Evolutionary conservation across 1,140 invertebrate species (phyloP), one percentile per base, ranked within the genome.

Genomic region (Drosophila neocordata): DNA sequence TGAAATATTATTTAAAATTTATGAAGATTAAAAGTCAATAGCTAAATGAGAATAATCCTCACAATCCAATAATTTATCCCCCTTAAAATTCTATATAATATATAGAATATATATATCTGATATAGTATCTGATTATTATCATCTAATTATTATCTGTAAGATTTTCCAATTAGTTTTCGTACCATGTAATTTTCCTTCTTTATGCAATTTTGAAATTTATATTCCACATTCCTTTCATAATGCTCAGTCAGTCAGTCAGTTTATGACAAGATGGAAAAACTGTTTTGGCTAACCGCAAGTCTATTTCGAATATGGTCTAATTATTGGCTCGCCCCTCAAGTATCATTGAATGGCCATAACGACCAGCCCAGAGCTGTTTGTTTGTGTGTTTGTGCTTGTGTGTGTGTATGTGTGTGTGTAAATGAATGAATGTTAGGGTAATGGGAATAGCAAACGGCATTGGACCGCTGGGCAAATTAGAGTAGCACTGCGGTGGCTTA

Each of bases 271-370:
- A 31, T 1, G 15, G 15, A 15, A 18, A 15, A 44, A 44, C 8
- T 15, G 7, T 20, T 48, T 31, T 41, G 74, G 63, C 44, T 56
- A 79, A 73, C 83, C 83, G 27, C 83, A 87, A 83, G 83, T 79
- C 72, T 66, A 61, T 76, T 73, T 76, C 18, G 44, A 76, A 88
- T 88, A 56, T 70, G 72, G 64, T 70, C 75, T 87, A 88, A 87
- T 88, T 88, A 87, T 87, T 55, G 83, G 64, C 56, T 44, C 18
- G 73, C 7, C 60, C 37, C 35, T 41, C 35, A 57, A 31, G 48
- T 65, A 74, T 74, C 62, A 73, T 78, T 31, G 63, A 78, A 73
- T 51, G 75, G 75, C 83, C 66, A 76, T 88, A 65, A 75, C 57
- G 67, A 53, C 31, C 65, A 13, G 13, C 38, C 58, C 35, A 35